Base-by-base conservation (phyloP, 2,888 invertebrate species). In the Sphaerolaimus hirsutus region DNA sequence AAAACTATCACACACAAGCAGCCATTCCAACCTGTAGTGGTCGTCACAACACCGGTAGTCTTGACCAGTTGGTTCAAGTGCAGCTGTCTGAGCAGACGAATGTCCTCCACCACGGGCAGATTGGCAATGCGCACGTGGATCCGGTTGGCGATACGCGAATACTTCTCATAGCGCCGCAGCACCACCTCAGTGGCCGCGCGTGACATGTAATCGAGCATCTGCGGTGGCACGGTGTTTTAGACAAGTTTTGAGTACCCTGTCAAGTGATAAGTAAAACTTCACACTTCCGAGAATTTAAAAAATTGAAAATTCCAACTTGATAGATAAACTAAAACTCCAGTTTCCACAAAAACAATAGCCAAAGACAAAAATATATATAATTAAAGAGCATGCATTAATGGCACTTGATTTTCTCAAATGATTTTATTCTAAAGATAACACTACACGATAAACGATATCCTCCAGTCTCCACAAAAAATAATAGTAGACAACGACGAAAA, bases 21-120 rank as follows among this genome's bases (percentile, higher is more conserved):
- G 32, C 10, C 32, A 32, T 32, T 32, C 32, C 32, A 21, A 54
- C 56, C 83, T 0, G 93, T 91, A 0, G 89, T 81, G 0, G 86
- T 79, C 0, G 93, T 86, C 1, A 97, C 87, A 1, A 99, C 97
- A 12, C 97, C 97, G 51, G 76, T 68, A 0, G 84, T 83, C 46
- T 91, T 73, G 37, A 97, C 84, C 50, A 99, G 67, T 67, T 93
- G 91, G 67, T 93, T 93, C 46, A 97, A 70, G 58, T 74, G 73
- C 3, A 72, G 58, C 54, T 74, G 72, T 45, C 78, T 74, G 64
- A 97, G 81, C 2, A 86, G 83, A 51, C 93, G 74, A 41, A 97
- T 68, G 59, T 97, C 91, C 68, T 99, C 97, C 56, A 89, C 80
- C 4, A 97, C 71, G 0, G 97, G 93, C 40, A 99, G 69, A 58